These are phyloP conservation scores for Perdita meconis DNA, from an alignment of 2,888 invertebrate species.

Conservation along the genomic window DNA sequence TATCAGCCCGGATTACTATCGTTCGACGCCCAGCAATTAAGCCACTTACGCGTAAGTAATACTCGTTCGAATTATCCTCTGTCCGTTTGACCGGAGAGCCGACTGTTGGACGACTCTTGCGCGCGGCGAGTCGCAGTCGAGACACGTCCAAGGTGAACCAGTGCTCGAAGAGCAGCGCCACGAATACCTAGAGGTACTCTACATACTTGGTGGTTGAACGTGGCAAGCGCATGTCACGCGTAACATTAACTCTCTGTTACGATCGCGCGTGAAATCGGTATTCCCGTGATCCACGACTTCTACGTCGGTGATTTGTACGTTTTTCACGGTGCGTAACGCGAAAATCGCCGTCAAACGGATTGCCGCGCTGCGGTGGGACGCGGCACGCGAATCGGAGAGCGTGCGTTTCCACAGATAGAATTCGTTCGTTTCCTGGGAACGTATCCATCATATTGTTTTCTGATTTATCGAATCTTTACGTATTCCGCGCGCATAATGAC, in stretches of 20 bases:
- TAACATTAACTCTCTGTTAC: conserved; percentile 54
- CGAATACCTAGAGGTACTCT: conserved; percentile 70
- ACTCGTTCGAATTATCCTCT: conserved; percentile 65
- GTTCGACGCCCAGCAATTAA: neutral
- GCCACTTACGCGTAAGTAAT: conserved; percentile 26
- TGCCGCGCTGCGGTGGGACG: no score
- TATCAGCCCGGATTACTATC: neutral
- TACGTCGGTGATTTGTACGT: neutral
- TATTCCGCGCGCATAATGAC: conserved; percentile 55
- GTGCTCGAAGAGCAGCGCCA: conserved; percentile 74
- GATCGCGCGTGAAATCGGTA: neutral
- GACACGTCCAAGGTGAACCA: conserved; percentile 82
- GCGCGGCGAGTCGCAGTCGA: conserved; percentile 61
- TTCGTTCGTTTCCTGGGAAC: neutral
- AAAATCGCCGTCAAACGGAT: no score
- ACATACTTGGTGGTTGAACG: conserved; percentile 60
- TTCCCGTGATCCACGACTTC: neutral
- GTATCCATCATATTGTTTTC: conserved; percentile 8
- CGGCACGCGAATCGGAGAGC: neutral
- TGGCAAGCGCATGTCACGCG: conserved; percentile 46
- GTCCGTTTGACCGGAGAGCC: conserved; percentile 48
- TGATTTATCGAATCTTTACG: conserved; percentile 49
- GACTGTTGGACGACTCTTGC: conserved; percentile 59
- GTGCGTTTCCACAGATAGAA: neutral
- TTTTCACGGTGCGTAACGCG: no score